Base-by-base conservation (phyloP, 2,113 vertebrate species). In the Antennarius striatus region DNA sequence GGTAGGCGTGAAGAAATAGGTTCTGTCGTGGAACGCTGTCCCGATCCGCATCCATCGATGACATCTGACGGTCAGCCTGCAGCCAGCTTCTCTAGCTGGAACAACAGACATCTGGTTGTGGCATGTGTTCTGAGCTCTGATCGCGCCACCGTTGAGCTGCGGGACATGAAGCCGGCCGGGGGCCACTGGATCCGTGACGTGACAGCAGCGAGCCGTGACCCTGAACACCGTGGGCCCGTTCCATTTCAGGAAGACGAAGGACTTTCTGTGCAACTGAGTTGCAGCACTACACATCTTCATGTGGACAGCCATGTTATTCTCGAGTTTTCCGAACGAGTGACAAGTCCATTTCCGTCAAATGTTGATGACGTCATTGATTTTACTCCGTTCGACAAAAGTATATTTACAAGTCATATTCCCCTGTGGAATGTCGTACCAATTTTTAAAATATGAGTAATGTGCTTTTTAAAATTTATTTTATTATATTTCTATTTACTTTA, bases 241-340 rank as follows among this genome's bases (percentile, higher is more conserved):
- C 0, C 16, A 3, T 13, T 58, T 77, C 0, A 59, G 28, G 4
- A 59, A 2, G 17, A 16, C 14, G 2, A 73, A 54, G 15, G 76
- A 56, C 16, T 46, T 76, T 16, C 68, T 80, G 50, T 68, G 78
- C 4, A 83, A 54, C 14, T 80, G 81, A 55, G 75, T 69, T 1
- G 62, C 72, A 12, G 83, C 85, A 4, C n/a, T 54, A 10, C 87
- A 50, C 78, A 93, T 77, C 66, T 73, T 91, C 81, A 84, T 54
- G 83, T 76, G 90, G 8, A 84, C 46, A 1, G 88, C 89, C 92
- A 94, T 92, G 72, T 90, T 88, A 68, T 40, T 82, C 90, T 91
- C 32, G 87, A 91, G 79, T 5, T 28, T 90, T 90, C 90, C 62
- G 43, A 3, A 45, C 68, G 81, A 5, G 65, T 78, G 65, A 77